Percentiles rank a stretch among this genome's conserved stretches.
Evolutionary conservation across 2,888 invertebrate species (phyloP).

Genomic region (Cactoblastis cactorum): DNA sequence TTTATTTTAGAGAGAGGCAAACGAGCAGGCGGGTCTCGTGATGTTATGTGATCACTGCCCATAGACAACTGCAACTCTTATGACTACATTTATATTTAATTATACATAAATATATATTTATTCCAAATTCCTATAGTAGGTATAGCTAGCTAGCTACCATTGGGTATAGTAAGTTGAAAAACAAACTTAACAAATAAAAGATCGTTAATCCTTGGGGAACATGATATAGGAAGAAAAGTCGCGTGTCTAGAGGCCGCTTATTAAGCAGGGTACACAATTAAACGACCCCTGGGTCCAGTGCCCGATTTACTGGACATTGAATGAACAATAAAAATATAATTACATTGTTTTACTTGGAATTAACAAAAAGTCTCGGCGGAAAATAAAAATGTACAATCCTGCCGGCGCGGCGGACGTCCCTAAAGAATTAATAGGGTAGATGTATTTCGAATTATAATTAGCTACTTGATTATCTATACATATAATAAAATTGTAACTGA

Average conservation of each 20-base stretch:
- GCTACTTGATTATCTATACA: background rate
- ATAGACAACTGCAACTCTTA: too few species aligned
- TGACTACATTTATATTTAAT: too few species aligned
- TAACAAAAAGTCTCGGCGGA: constrained; percentile 46
- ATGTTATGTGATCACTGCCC: too few species aligned
- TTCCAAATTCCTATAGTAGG: too few species aligned
- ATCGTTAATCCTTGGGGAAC: constrained; percentile 55
- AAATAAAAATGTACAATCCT: constrained; percentile 8
- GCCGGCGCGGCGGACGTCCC: constrained; percentile 7
- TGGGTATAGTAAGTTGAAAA: too few species aligned
- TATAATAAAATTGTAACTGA: background rate
- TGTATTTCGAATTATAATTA: constrained; percentile 9
- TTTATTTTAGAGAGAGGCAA: too few species aligned
- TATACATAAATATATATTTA: too few species aligned
- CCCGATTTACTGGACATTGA: constrained; percentile 71
- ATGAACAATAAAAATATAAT: constrained; percentile 75
- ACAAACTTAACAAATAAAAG: constrained; percentile 39
- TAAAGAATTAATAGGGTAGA: constrained; percentile 5
- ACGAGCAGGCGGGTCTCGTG: too few species aligned
- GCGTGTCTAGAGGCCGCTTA: constrained; percentile 58
- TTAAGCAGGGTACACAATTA: constrained; percentile 66
- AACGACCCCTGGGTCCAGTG: constrained; percentile 60
- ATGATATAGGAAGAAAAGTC: constrained; percentile 55
- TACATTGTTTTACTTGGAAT: constrained; percentile 63
- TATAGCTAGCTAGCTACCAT: too few species aligned